Base-by-base conservation (phyloP, 2,888 invertebrate genomes). In the Calliopum simillimum region DNA sequence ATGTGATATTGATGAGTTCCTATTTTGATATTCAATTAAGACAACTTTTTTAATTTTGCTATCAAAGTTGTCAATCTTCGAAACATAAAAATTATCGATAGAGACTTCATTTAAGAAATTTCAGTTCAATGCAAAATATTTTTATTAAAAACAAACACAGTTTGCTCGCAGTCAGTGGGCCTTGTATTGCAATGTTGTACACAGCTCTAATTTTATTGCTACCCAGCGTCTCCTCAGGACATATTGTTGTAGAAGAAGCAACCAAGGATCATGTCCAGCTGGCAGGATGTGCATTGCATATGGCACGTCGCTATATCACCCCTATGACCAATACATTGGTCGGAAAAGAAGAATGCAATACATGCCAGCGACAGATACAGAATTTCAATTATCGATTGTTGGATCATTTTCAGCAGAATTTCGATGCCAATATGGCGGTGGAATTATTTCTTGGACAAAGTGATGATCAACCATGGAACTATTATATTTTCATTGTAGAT, bases 401-500 rank as follows among this genome's bases (percentile, higher is more conserved):
- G 62, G 74, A 72, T 11, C 68, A 78, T 16, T 71, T 82, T 14
- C 21, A 82, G 1, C 46, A 19, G 5, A 56, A 72, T 13, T 67
- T 82, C 21, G 23, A 73, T 0, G 71, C 68, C 0, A 72, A 70
- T 1, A 70, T 80, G 53, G 56, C 80, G 0, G n/a, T 84, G 11
- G 77, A 81, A 23, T 67, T 84, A 53, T 74, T 71, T 58, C 73
- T 74, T 33, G 76, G 75, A 0, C 56, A 67, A 5, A 70, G 76
- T 0, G 59, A 73, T 14, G 75, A 76, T n/a, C 71, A 77, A 0
- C 77, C 77, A 0, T 76, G 73, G 70, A 78, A 77, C 14, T 75
- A 81, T 51, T 75, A 80, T 47, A 73, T 84, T 1, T 79, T 83
- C 58, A 75, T 84, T 43, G 77, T 83, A 25, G 81, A 81, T 19